These are phyloP conservation scores for Enoplosus armatus DNA, from an alignment of 2,797 vertebrate species.

Conservation along the genomic window DNA sequence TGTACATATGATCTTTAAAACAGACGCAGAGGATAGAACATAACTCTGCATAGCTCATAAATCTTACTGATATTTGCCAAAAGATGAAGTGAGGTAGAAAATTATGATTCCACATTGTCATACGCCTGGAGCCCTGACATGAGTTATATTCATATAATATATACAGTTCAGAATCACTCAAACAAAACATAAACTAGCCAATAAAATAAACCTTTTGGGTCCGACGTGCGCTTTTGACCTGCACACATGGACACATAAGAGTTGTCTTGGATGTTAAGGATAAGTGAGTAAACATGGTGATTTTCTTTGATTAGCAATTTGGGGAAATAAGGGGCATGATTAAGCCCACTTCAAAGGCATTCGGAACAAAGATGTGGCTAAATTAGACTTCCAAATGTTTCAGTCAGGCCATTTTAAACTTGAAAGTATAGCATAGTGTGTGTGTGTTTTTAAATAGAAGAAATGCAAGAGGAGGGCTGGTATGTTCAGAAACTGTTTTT, in stretches of 20 bases:
- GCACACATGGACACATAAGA: constrained; percentile 50
- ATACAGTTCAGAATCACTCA: constrained; percentile 59
- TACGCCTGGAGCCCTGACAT: constrained; percentile 66
- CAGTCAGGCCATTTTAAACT: constrained; percentile 61
- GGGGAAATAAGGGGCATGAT: constrained; percentile 67
- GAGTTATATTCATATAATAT: constrained; percentile 69
- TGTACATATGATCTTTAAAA: constrained; percentile 65
- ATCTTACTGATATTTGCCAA: constrained; percentile 74
- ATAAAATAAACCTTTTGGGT: constrained; percentile 41
- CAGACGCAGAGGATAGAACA: constrained; percentile 57
- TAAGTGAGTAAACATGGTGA: constrained; percentile 69
- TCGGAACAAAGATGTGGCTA: constrained; percentile 70
- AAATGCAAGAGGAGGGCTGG: constrained; percentile 25
- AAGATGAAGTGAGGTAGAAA: constrained; percentile 91
- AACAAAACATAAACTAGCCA: constrained; percentile 62
- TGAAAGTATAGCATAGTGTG: constrained; percentile 63
- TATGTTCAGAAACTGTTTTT: constrained; percentile 42
- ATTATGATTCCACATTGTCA: constrained; percentile 78
- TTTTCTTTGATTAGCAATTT: constrained; percentile 85
- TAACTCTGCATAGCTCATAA: constrained; percentile 70
- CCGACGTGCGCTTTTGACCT: constrained; percentile 65
- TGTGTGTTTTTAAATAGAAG: constrained; percentile 44
- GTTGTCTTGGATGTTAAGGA: constrained; percentile 36
- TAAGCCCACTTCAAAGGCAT: constrained; percentile 78
- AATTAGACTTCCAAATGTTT: constrained; percentile 69